Evolutionary conservation across 2,888 invertebrate genomes (phyloP).

Genomic region (Microctonus brassicae): DNA sequence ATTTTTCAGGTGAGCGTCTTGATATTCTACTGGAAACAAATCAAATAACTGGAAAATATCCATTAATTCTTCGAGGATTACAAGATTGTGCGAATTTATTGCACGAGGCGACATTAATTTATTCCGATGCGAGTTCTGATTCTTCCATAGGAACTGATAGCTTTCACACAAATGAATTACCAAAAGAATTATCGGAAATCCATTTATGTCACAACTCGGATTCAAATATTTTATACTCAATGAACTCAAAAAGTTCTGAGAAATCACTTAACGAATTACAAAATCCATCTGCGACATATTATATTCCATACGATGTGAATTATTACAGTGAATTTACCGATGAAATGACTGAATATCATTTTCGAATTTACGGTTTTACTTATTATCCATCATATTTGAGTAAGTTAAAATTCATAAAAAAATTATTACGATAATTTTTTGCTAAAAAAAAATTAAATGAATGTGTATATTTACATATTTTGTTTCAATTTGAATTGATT

Average conservation of each 20-base stretch:
- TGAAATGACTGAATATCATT: constrained; percentile 72
- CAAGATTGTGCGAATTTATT: constrained; percentile 71
- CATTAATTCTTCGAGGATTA: constrained; percentile 72
- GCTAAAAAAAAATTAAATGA: background rate
- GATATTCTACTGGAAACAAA: constrained; percentile 74
- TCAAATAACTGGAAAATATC: constrained; percentile 72
- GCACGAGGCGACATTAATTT: constrained; percentile 70
- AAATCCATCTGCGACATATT: constrained; percentile 59
- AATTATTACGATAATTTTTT: constrained; percentile 3
- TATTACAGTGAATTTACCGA: constrained; percentile 65
- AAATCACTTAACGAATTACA: background rate
- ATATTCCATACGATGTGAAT: constrained; percentile 71
- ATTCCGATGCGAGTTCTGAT: constrained; percentile 64
- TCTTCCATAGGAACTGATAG: constrained; percentile 22
- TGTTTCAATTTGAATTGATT: background rate
- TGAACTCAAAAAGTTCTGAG: constrained; percentile 45
- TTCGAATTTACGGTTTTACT: constrained; percentile 71
- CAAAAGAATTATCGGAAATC: constrained; percentile 33
- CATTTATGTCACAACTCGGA: constrained; percentile 45
- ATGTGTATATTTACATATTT: background rate
- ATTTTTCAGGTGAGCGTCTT: constrained; percentile 75
- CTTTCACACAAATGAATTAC: constrained; percentile 1
- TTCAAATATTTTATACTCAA: constrained; percentile 46
- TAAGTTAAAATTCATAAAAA: constrained; percentile 61
- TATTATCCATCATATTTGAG: constrained; percentile 72